A percentile compares a stretch with the other conserved stretches of the same genome.
Conservation (phyloP, 1,140 invertebrate genomes). For the Hydropsyche tenuis region DNA sequence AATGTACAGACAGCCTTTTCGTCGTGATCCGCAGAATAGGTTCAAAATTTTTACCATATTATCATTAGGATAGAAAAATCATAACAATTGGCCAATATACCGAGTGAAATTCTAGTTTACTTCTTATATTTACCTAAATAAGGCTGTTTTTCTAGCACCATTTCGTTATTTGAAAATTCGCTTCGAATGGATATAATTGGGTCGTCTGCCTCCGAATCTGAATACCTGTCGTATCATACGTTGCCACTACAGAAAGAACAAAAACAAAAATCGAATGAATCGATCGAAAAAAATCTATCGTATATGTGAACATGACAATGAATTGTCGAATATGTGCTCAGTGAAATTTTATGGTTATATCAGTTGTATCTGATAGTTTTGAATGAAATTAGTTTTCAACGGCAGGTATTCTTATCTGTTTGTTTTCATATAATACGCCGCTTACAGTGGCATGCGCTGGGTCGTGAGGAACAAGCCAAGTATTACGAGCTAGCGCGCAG, state of each 20-base stretch:
- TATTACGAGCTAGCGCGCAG: constrained; percentile 99
- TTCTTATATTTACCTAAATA: constrained; percentile 32
- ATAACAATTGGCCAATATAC: constrained; percentile 47
- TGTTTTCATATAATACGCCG: constrained; percentile 62
- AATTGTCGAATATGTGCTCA: neutral
- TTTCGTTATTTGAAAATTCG: neutral
- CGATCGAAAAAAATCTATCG: neutral
- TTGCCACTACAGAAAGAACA: constrained; percentile 7
- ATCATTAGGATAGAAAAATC: constrained; percentile 20
- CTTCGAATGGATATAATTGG: constrained; percentile 25
- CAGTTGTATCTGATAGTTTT: neutral
- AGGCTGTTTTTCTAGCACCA: constrained; percentile 67
- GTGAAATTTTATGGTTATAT: constrained; percentile 11
- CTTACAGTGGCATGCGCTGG: constrained; percentile 95
- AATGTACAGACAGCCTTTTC: constrained; percentile 22
- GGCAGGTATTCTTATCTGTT: constrained; percentile 51
- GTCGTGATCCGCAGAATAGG: constrained; percentile 49
- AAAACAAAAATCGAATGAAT: neutral
- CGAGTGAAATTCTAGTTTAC: constrained; percentile 26
- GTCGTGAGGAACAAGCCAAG: constrained; percentile 98
- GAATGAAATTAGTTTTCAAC: constrained; percentile 31
- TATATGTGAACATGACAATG: neutral
- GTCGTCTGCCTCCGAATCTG: constrained; percentile 24
- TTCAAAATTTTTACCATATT: constrained; percentile 49
- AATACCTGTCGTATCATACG: constrained; percentile 31